A percentile compares a stretch with the other conserved stretches of the same genome.
phyloP scores from a whole-genome alignment of 1,140 invertebrate species.

The Condylostylus longicornis region DNA sequence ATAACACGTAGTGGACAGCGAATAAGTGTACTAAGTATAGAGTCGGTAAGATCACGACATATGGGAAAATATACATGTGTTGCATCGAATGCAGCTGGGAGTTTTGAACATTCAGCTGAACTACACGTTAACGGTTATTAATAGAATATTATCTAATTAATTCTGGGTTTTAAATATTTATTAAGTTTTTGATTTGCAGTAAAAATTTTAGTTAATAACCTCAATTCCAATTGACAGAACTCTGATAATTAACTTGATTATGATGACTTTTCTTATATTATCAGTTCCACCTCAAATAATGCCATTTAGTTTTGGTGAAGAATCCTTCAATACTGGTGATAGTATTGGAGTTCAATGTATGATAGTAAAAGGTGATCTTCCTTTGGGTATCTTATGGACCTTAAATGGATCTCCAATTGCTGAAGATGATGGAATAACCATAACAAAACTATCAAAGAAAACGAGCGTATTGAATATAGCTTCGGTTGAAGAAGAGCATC shows the following conservation, averaged over 20 bases:
- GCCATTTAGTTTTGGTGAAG: slow-evolving; percentile 53
- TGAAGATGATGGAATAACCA: slow-evolving; percentile 36
- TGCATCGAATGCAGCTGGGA: slow-evolving; percentile 39
- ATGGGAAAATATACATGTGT: slow-evolving; percentile 44
- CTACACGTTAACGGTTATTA: slow-evolving; percentile 43
- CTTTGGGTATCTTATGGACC: slow-evolving; percentile 50
- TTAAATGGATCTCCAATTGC: slow-evolving; percentile 28
- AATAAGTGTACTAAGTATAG: slow-evolving; percentile 42
- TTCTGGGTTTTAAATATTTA: neutral
- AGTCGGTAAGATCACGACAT: slow-evolving; percentile 37
- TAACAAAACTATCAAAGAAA: slow-evolving; percentile 46
- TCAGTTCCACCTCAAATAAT: slow-evolving; percentile 34
- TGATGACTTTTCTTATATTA: neutral
- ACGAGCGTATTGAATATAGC: slow-evolving; percentile 48
- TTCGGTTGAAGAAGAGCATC: slow-evolving; percentile 35
- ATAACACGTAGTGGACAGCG: slow-evolving; percentile 30
- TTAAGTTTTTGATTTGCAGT: neutral
- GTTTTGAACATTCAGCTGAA: slow-evolving; percentile 29
- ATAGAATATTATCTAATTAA: neutral
- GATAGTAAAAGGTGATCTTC: slow-evolving; percentile 57
- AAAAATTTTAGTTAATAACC: neutral
- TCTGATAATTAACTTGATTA: too few species aligned
- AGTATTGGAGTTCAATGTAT: slow-evolving; percentile 54
- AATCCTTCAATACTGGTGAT: slow-evolving; percentile 56
- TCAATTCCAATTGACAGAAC: neutral